phyloP scores from a whole-genome alignment of 2,888 invertebrate species.

The Trichopoda pennipes region DNA sequence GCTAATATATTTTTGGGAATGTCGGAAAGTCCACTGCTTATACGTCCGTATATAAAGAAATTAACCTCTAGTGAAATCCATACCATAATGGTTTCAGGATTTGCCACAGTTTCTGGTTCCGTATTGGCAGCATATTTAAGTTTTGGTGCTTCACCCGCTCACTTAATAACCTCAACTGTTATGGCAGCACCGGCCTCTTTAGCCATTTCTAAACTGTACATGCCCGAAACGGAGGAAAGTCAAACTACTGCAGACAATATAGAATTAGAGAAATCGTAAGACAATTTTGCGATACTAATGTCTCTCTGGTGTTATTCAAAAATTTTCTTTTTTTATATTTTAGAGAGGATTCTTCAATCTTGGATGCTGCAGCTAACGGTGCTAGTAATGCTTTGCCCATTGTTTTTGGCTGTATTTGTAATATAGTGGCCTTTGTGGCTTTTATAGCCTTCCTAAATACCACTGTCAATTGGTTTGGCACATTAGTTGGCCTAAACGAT shows the following conservation, averaged over 20 bases:
- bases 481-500: conserved; percentile 86
- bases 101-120: conserved; percentile 96
- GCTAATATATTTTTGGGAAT: conserved; percentile 97
- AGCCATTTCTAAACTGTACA: conserved; percentile 93
- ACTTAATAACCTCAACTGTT: conserved; percentile 94
- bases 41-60: conserved; percentile 90
- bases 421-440: conserved; percentile 94
- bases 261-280: conserved; percentile 86
- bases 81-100: conserved; percentile 95
- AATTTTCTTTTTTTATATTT: not conserved
- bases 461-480: conserved; percentile 90
- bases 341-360: conserved; percentile 90
- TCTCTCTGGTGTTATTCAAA: not conserved
- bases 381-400: conserved; percentile 90
- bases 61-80: conserved; percentile 96
- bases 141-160: conserved; percentile 93
- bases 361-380: conserved; percentile 96
- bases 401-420: conserved; percentile 93
- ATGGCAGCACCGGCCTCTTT: conserved; percentile 98
- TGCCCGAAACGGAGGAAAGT: conserved; percentile 94
- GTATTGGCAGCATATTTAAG: conserved; percentile 95
- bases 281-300: conserved; percentile 43
- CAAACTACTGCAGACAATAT: conserved; percentile 89
- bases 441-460: conserved; percentile 92
- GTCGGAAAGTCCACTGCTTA: conserved; percentile 94